Evolutionary conservation across 2,888 invertebrate genomes (phyloP).

Genomic region (Folsomia candida): DNA sequence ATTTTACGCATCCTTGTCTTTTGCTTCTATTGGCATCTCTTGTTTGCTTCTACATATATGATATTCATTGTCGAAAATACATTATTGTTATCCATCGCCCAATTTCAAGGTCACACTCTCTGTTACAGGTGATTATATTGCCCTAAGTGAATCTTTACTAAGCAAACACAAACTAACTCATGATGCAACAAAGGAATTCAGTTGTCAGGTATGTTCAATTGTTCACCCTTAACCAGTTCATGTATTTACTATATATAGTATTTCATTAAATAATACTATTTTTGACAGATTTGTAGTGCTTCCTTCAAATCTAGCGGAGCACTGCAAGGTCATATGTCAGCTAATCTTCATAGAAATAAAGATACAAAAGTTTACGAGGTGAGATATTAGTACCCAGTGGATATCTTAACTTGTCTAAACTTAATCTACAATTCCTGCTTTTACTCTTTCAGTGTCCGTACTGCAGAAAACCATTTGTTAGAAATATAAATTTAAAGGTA

Average conservation of each 20-base stretch:
- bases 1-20: no score
- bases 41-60: no score
- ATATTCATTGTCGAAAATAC: no score
- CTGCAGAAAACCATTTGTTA: conserved; percentile 70
- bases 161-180: conserved; percentile 69
- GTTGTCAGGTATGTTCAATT: conserved; percentile 45
- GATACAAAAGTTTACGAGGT: conserved; percentile 55
- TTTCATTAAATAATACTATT: conserved; percentile 8
- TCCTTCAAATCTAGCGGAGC: conserved; percentile 56
- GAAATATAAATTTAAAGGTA: conserved; percentile 66
- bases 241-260: no score
- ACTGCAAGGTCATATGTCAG: conserved; percentile 58
- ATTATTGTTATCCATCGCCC: no score
- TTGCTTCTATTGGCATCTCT: no score
- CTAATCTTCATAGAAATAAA: conserved; percentile 54
- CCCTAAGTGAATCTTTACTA: conserved; percentile 69
- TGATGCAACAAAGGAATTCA: conserved; percentile 47
- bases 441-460: no score
- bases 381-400: no score
- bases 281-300: conserved; percentile 58
- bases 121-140: conserved; percentile 72
- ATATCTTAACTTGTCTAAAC: no score
- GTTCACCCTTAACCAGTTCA: background rate
- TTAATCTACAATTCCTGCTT: no score
- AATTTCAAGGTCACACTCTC: no score